phyloP scores from a whole-genome alignment of 1,140 invertebrate species.

The Drosophila simulans region DNA sequence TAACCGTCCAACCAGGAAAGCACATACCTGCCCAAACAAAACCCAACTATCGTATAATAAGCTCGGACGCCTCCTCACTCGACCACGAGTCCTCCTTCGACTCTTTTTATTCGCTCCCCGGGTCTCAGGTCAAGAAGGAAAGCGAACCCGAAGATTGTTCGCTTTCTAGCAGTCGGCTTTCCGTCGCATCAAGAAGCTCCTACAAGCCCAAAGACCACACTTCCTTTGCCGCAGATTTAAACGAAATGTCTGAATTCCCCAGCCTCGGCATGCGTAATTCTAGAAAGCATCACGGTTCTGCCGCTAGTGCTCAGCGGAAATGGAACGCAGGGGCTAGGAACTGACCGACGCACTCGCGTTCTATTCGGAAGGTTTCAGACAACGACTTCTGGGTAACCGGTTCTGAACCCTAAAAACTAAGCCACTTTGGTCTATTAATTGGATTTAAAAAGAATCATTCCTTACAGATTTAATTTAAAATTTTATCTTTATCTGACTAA shows the following conservation, averaged over 20 bases:
- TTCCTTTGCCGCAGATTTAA: constrained; percentile 7
- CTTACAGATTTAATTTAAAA: neutral
- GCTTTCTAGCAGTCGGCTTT: neutral
- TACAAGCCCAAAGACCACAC: constrained; percentile 28
- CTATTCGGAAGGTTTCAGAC: constrained; percentile 7
- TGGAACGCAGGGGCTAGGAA: constrained; percentile 8
- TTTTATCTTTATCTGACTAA: too few relatives aligned
- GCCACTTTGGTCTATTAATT: too few relatives aligned
- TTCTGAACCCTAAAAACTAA: neutral
- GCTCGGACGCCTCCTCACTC: neutral
- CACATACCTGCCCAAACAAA: constrained; percentile 46
- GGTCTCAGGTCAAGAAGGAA: constrained; percentile 4
- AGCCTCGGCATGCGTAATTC: constrained; percentile 10
- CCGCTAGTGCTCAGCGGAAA: neutral
- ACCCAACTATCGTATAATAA: constrained; percentile 20
- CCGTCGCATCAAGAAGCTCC: neutral
- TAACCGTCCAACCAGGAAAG: constrained; percentile 51
- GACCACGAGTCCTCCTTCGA: neutral
- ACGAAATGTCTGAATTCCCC: constrained; percentile 21
- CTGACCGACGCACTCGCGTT: neutral
- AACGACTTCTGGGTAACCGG: constrained; percentile 11
- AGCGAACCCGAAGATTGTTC: neutral
- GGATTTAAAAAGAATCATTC: neutral
- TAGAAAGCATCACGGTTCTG: neutral
- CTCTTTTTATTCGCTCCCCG: constrained; percentile 15